A percentile compares a stretch with the other conserved stretches of the same genome.
These are phyloP conservation scores for Omphaloscelis lunosa DNA, from an alignment of 2,888 invertebrate genomes.

Conservation along the genomic window DNA sequence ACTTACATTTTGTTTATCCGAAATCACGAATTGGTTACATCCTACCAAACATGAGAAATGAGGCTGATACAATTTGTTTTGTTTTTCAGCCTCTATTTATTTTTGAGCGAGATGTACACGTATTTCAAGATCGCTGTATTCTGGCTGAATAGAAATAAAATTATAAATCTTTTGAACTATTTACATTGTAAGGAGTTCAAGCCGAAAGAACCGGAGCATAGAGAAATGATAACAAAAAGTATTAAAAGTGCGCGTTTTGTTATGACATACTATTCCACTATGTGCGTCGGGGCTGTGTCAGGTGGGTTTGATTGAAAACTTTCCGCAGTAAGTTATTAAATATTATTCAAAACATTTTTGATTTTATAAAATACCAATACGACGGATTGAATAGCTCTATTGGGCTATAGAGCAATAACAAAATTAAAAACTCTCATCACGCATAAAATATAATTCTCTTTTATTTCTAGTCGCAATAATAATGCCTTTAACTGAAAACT, in stretches of 20 bases:
- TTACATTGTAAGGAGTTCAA: slow-evolving; percentile 84
- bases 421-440: not conserved
- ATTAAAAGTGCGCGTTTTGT: slow-evolving; percentile 84
- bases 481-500: slow-evolving; percentile 86
- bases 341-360: not conserved
- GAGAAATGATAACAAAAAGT: slow-evolving; percentile 80
- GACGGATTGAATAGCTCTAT: not conserved
- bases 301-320: slow-evolving; percentile 73
- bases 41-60: slow-evolving; percentile 38
- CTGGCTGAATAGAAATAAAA: slow-evolving; percentile 85
- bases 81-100: slow-evolving; percentile 84
- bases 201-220: slow-evolving; percentile 83
- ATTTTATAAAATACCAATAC: not conserved
- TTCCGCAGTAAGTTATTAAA: not conserved
- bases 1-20: slow-evolving; percentile 68
- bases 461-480: slow-evolving; percentile 84
- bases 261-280: slow-evolving; percentile 86
- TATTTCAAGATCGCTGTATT: slow-evolving; percentile 87
- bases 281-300: slow-evolving; percentile 87
- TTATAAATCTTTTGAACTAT: slow-evolving; percentile 81
- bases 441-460: not conserved
- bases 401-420: not conserved
- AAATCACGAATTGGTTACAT: slow-evolving; percentile 64
- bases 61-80: slow-evolving; percentile 33
- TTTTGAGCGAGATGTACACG: slow-evolving; percentile 89